Evolutionary conservation across 2,888 invertebrate species (phyloP).

Genomic region (Operophtera brumata): DNA sequence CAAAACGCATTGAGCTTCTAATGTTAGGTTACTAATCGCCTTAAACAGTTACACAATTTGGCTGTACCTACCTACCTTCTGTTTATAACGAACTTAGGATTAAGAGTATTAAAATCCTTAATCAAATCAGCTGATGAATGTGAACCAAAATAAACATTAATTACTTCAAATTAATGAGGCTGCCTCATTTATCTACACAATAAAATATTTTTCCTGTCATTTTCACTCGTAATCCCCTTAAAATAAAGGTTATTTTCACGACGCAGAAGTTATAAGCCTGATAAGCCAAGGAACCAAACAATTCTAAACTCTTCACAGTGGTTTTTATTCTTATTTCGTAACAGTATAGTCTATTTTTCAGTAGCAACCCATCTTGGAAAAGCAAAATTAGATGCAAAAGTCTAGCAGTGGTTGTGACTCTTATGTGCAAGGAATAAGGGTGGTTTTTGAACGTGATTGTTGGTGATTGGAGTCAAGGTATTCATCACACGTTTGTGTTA

Average conservation of each 20-base stretch:
- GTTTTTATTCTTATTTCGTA: neutral
- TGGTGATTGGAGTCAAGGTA: neutral
- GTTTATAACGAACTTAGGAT: too few species aligned
- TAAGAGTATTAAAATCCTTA: neutral
- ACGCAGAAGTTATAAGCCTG: neutral
- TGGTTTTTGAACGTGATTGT: neutral
- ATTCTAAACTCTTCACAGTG: neutral
- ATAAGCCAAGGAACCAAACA: neutral
- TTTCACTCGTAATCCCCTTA: neutral
- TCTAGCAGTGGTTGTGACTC: neutral
- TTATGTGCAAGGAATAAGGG: neutral
- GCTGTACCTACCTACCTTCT: too few species aligned
- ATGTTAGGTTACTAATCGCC: too few species aligned
- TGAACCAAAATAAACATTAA: constrained; percentile 7
- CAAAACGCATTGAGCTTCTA: too few species aligned
- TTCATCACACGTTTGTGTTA: constrained; percentile 9
- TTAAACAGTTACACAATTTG: too few species aligned
- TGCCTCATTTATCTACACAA: constrained; percentile 1
- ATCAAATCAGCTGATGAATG: neutral
- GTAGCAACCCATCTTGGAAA: neutral
- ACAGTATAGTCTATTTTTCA: neutral
- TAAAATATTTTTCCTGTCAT: neutral
- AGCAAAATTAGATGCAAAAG: neutral
- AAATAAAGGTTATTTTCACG: neutral
- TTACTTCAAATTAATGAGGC: constrained; percentile 9